Percentiles rank a stretch among this genome's conserved stretches.
Evolutionary conservation across 2,113 vertebrate genomes (phyloP).

Genomic region (Poeciliopsis retropinna): DNA sequence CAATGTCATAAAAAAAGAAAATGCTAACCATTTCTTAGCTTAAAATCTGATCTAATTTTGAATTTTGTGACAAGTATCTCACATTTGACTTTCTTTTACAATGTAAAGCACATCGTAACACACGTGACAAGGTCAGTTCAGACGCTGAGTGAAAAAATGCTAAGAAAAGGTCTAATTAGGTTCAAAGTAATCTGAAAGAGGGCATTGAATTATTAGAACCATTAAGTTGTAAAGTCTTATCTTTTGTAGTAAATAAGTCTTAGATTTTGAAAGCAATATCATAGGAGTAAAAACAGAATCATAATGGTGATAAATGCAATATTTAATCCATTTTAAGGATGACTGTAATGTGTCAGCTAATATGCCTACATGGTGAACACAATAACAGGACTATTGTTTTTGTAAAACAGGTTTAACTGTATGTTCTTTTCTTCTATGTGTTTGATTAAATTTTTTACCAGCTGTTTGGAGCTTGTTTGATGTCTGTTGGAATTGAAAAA

Average conservation of each 20-base stretch:
- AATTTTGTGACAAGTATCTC: neutral
- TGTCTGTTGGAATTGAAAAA: neutral
- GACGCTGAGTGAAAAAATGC: neutral
- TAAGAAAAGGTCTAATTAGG: neutral
- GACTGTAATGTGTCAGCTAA: neutral
- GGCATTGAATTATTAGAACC: too few relatives aligned
- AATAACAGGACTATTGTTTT: neutral
- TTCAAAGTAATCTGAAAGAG: too few relatives aligned
- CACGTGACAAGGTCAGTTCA: neutral
- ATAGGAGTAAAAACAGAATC: neutral
- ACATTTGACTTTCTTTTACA: neutral
- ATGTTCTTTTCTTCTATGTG: neutral
- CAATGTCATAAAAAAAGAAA: neutral
- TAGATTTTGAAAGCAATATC: neutral
- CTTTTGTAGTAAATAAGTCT: neutral
- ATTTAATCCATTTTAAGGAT: too few relatives aligned
- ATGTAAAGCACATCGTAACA: neutral
- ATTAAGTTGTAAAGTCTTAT: neutral
- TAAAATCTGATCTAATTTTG: too few relatives aligned
- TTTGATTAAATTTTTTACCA: neutral
- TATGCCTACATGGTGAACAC: neutral
- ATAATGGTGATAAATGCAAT: too few relatives aligned
- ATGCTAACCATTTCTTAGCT: neutral
- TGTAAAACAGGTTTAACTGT: conserved; percentile 1
- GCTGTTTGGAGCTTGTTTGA: neutral